A percentile compares a stretch with the other conserved stretches of the same genome.
Evolutionary conservation across 2,113 vertebrate genomes (phyloP).

Genomic region (Mus spicilegus): DNA sequence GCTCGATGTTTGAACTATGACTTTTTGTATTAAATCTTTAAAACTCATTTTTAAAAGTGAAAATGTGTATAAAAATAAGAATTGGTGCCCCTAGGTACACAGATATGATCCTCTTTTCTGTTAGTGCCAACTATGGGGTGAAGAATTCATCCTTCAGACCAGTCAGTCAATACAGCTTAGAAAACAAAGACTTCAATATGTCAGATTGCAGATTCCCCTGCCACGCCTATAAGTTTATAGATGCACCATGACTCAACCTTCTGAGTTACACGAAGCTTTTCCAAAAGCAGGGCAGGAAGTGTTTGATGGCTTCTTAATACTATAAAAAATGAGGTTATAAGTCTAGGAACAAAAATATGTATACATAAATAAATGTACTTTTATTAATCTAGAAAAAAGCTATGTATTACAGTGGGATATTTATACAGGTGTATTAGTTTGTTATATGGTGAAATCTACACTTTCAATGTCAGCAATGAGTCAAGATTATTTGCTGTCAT

Average conservation of each 20-base stretch:
- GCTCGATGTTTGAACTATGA: constrained; percentile 37
- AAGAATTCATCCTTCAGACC: not conserved
- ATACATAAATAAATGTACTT: constrained; percentile 40
- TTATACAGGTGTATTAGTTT: constrained; percentile 10
- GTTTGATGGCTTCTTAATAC: not conserved
- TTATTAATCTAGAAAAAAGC: constrained; percentile 26
- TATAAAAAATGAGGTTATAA: constrained; percentile 41
- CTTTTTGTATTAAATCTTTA: not conserved
- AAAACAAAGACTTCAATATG: not conserved
- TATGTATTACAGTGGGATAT: constrained; percentile 10
- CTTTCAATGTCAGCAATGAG: constrained; percentile 47
- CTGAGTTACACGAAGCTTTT: constrained; percentile 3
- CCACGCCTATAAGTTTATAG: not conserved
- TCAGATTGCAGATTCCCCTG: not conserved
- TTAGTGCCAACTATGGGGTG: not conserved
- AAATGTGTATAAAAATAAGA: constrained; percentile 39
- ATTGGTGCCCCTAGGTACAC: not conserved
- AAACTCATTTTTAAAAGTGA: not conserved
- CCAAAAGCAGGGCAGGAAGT: constrained; percentile 42
- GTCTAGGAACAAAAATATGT: constrained; percentile 16
- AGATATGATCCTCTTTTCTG: not conserved
- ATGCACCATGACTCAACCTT: not conserved
- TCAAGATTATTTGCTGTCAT: constrained; percentile 59
- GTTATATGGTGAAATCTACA: constrained; percentile 16
- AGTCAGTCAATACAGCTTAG: not conserved